Evolutionary conservation across 2,113 vertebrate genomes (phyloP), one percentile per base, ranked within the genome.

Genomic region (Trinectes maculatus): DNA sequence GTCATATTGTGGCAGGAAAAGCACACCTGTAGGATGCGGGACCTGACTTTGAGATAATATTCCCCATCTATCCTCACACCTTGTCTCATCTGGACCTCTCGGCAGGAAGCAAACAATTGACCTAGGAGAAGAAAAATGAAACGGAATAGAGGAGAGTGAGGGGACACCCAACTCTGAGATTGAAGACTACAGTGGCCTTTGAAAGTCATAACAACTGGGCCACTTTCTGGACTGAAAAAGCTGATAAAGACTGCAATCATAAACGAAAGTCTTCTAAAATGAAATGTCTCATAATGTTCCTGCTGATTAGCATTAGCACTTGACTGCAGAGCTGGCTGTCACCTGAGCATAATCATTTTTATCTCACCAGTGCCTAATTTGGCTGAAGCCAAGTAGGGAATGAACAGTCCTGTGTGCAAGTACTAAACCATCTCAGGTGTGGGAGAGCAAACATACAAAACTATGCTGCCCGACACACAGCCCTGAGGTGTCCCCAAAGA

Each of bases 21-120:
- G 24, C 88, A 9, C 91, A 98, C 96, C 95, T 98, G 96, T 64
- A 96, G 88, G 70, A 92, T 92, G 80, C 86, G 94, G 71, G 94
- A 95, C 46, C 92, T 92, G 77, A 99, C 40, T 64, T 90, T 93
- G 47, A 98, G 92, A 60, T 92, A 88, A 74, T 96, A 96, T 80
- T 98, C 96, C 9, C 95, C 96, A 75, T 99, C 95, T 22, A 91
- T 92, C 70, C 80, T 92, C 78, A 93, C 85, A 10, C 93, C 91
- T 73, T 91, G 94, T 79, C 85, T 92, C 80, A 93, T 77, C 89
- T 96, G 96, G 54, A 98, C 80, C 40, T 97, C 96, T 79, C 91
- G 93, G 88, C 97, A 99, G 74, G 92, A 95, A 8, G 88, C 74
- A 80, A 93, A 91, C 75, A 86, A 74, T 77, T 95, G 93, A 89